Base-by-base conservation (phyloP, 2,888 invertebrate species). In the Exephanes ischioxanthus region DNA sequence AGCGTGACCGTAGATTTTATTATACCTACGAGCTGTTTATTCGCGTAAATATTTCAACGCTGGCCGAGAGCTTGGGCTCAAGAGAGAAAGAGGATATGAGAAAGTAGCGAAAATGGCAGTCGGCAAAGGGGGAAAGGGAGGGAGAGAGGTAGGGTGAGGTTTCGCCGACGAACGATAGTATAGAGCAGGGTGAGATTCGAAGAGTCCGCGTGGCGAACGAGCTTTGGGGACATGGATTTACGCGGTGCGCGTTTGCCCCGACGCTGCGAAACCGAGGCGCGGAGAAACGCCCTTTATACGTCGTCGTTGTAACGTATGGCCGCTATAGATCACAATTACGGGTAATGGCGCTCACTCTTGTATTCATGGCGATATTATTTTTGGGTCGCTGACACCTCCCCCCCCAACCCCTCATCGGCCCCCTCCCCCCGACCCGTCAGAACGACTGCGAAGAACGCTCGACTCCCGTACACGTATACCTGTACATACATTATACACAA, bases 291-390 rank as follows among this genome's bases (percentile, higher is more conserved):
- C 91, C 92, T 92, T 92, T 91, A 90, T 91, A 91, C 90, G 91
- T 92, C 92, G 90, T 90, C 90, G 89, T 86, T 88, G 89, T 93
- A 90, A 91, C 92, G 91, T 93, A 93, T 92, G 90, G 89, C 91
- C 87, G 92, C 91, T 91, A 92, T 93, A 93, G 93, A 93, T 93
- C 93, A 93, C 92, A 93, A 93, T 93, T 93, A 93, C 91, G 91
- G 89, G 91, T 93, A 93, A 93, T 93, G 90, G 92, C 91, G 90
- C 90, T 90, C 91, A 92, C 92, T 92, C 92, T 92, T 91, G 92
- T 92, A 92, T 92, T 92, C 91, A 91, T 90, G 92, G 92, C 90
- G 91, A 92, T 92, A 92, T 92, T 92, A 92, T 92, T 92, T 92
- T 91, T 89, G 91, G 45, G 91, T 91, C 89, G 90, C 89, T 89